Percentiles rank a stretch among this genome's conserved stretches.
Conservation (phyloP, 2,113 vertebrate species). For the Dissostichus mawsoni region DNA sequence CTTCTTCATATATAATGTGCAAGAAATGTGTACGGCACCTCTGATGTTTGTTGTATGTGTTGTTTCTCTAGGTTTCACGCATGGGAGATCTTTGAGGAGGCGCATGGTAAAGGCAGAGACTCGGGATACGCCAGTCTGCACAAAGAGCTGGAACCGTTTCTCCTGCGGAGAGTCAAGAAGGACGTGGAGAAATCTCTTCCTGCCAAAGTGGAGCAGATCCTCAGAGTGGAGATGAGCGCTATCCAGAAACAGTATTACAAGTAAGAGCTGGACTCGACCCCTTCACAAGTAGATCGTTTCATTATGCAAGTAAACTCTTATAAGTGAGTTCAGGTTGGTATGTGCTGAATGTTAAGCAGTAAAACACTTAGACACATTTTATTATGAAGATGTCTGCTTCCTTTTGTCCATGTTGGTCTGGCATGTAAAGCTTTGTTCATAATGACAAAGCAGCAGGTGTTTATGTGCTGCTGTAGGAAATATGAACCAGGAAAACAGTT, state of each 20-base stretch:
- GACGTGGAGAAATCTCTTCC: conserved; percentile 99
- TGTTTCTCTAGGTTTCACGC: conserved; percentile 90
- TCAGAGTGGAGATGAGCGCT: conserved; percentile 98
- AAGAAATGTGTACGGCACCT: too few species aligned
- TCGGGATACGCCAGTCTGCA: conserved; percentile 97
- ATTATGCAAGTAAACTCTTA: too few species aligned
- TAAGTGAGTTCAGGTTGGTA: too few species aligned
- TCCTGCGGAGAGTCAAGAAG: conserved; percentile 97
- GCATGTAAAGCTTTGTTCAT: too few species aligned
- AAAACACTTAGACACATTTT: too few species aligned
- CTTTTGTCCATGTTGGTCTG: too few species aligned
- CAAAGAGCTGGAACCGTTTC: conserved; percentile 97
- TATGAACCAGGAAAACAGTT: too few species aligned
- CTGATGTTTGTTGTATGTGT: neutral
- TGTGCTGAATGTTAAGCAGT: too few species aligned
- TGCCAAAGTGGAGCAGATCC: conserved; percentile 98
- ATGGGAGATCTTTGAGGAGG: conserved; percentile 98
- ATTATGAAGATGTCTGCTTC: too few species aligned
- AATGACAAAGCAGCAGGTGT: too few species aligned
- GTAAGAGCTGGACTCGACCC: conserved; percentile 79
- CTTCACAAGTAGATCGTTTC: neutral
- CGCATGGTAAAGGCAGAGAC: conserved; percentile 96
- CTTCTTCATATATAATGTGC: too few species aligned
- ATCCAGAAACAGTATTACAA: conserved; percentile 99
- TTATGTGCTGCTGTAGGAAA: too few species aligned